These are phyloP conservation scores for Megatriorchis doriae DNA, from an alignment of 2,113 vertebrate species.

Conservation along the genomic window DNA sequence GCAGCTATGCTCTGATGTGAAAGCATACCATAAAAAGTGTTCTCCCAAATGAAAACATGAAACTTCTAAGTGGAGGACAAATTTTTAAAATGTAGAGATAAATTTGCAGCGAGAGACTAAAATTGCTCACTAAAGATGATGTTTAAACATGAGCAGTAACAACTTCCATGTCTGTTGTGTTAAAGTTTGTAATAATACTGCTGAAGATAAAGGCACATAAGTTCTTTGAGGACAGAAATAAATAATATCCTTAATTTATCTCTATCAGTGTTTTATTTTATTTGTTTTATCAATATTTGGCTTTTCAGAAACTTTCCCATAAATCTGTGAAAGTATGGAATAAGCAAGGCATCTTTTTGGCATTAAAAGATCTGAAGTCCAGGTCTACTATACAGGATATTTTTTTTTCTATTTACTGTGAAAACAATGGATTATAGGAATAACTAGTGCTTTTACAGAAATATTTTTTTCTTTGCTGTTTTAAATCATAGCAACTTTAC, in stretches of 20 bases:
- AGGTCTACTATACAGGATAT: neutral
- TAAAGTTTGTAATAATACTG: neutral
- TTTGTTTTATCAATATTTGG: neutral
- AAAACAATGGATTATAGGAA: neutral
- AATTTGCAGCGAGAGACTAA: neutral
- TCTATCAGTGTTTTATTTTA: neutral
- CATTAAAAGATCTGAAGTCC: neutral
- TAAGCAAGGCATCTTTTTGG: neutral
- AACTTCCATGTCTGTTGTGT: neutral
- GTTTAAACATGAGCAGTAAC: neutral
- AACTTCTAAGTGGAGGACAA: neutral
- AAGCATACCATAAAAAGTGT: neutral
- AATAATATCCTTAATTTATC: neutral
- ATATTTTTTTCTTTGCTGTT: neutral
- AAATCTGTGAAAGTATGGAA: neutral
- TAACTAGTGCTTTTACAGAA: neutral
- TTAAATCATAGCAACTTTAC: neutral
- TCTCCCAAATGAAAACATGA: neutral
- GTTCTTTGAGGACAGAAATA: neutral
- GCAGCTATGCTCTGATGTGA: neutral
- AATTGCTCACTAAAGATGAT: neutral
- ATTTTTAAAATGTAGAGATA: neutral
- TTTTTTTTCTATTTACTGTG: neutral
- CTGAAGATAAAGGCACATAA: neutral
- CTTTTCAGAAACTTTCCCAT: neutral